phyloP scores from a whole-genome alignment of 2,797 vertebrate genomes.

The Eupleurogrammus muticus region DNA sequence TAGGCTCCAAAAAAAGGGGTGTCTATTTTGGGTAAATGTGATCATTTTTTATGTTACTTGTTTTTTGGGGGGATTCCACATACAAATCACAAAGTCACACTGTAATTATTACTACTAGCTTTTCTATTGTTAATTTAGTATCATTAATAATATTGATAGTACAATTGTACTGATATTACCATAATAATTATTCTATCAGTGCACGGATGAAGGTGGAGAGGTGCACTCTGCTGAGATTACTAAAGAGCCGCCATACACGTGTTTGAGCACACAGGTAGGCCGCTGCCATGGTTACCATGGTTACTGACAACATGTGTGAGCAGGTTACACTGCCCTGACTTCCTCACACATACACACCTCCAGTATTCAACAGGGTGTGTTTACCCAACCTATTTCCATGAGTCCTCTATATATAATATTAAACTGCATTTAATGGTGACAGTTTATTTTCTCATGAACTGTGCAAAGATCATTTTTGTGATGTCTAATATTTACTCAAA shows the following conservation, averaged over 20 bases:
- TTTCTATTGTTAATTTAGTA: background rate
- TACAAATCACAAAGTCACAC: background rate
- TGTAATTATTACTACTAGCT: too few relatives aligned
- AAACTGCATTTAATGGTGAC: background rate
- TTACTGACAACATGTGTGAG: constrained; percentile 74
- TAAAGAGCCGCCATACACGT: constrained; percentile 70
- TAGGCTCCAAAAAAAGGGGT: background rate
- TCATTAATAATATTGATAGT: too few relatives aligned
- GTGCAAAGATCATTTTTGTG: background rate
- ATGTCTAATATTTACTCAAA: background rate
- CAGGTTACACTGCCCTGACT: constrained; percentile 49
- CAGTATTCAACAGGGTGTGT: constrained; percentile 9
- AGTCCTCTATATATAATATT: background rate
- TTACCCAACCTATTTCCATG: background rate
- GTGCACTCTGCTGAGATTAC: constrained; percentile 44
- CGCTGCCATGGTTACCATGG: constrained; percentile 84
- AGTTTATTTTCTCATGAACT: background rate
- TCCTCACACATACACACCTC: background rate
- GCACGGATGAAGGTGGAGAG: constrained; percentile 23
- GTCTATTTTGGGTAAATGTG: too few relatives aligned
- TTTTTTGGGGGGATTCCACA: too few relatives aligned
- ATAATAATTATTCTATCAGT: constrained; percentile 2
- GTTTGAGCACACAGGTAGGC: constrained; percentile 76
- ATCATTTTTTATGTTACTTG: too few relatives aligned
- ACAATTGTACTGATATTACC: background rate